Conservation (phyloP, 2,888 invertebrate genomes). For the Sphaerophoria rueppellii region DNA sequence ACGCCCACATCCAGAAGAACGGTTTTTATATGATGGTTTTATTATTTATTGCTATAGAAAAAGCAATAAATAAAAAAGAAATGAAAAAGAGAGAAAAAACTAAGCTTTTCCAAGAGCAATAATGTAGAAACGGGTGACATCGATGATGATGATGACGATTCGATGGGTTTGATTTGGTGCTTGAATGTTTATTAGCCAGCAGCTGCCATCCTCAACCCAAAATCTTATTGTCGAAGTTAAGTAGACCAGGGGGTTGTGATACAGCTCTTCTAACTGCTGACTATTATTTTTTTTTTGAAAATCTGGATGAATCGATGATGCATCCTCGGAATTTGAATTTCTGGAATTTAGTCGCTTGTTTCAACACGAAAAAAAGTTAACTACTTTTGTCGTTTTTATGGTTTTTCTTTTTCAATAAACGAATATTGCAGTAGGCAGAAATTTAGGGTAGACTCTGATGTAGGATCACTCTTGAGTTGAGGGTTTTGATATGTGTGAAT, state of each 20-base stretch:
- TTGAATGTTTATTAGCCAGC: neutral
- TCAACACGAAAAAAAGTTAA: slow-evolving; percentile 27
- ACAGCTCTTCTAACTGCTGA: slow-evolving; percentile 53
- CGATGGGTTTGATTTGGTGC: neutral
- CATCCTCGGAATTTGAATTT: slow-evolving; percentile 11
- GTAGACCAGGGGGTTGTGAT: no score
- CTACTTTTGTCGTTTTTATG: slow-evolving; percentile 49
- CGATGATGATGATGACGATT: slow-evolving; percentile 31
- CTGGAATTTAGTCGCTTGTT: neutral
- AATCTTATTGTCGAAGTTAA: no score
- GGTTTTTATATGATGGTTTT: slow-evolving; percentile 42
- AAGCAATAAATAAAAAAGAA: slow-evolving; percentile 29
- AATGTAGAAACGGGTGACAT: slow-evolving; percentile 54
- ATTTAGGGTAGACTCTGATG: slow-evolving; percentile 20
- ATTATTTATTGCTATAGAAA: slow-evolving; percentile 15
- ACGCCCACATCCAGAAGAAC: slow-evolving; percentile 39
- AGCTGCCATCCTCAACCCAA: no score
- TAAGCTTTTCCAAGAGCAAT: slow-evolving; percentile 29
- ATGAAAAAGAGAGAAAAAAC: slow-evolving; percentile 15
- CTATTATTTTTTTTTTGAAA: slow-evolving; percentile 46
- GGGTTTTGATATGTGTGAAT: slow-evolving; percentile 36
- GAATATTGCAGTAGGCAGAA: slow-evolving; percentile 59
- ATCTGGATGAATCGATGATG: slow-evolving; percentile 51
- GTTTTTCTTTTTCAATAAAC: slow-evolving; percentile 55
- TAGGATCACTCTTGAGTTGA: slow-evolving; percentile 45